phyloP scores from a whole-genome alignment of 2,888 invertebrate species.

The Baronia brevicornis region DNA sequence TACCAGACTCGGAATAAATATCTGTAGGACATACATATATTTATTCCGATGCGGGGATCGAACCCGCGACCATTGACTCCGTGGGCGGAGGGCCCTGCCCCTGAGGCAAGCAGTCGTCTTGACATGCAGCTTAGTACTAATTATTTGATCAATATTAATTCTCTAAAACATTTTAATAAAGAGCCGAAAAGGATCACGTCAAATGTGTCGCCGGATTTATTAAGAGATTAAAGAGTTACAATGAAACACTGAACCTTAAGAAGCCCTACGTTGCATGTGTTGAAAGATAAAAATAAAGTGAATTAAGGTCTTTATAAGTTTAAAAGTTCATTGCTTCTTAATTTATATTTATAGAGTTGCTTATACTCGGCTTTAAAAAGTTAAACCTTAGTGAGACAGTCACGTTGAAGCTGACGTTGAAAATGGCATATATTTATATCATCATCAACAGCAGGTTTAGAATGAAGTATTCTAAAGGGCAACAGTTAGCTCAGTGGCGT shows the following conservation, averaged over 20 bases:
- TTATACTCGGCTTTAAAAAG: conserved; percentile 11
- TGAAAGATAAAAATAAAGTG: conserved; percentile 42
- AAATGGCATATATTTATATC: no score
- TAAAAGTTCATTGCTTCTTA: conserved; percentile 15
- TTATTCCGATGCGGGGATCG: no score
- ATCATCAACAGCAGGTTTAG: no score
- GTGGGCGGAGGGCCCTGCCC: no score
- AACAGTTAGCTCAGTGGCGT: no score
- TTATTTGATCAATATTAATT: conserved; percentile 14
- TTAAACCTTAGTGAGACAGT: conserved; percentile 12
- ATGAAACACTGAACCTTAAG: conserved; percentile 50
- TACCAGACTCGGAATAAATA: no score
- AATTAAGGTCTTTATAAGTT: conserved; percentile 16
- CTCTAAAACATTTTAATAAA: conserved; percentile 22
- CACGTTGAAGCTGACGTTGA: conserved; percentile 1
- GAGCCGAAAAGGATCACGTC: conserved; percentile 28
- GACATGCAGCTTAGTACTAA: no score
- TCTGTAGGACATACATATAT: no score
- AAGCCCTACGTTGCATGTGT: conserved; percentile 47
- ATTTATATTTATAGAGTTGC: conserved; percentile 15
- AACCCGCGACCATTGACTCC: no score
- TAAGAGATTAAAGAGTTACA: conserved; percentile 45
- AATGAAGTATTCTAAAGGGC: no score
- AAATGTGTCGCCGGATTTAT: conserved; percentile 36
- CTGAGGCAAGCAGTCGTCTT: no score